Evolutionary conservation across 2,888 invertebrate species (phyloP).

Genomic region (Pristionchus entomophagus): DNA sequence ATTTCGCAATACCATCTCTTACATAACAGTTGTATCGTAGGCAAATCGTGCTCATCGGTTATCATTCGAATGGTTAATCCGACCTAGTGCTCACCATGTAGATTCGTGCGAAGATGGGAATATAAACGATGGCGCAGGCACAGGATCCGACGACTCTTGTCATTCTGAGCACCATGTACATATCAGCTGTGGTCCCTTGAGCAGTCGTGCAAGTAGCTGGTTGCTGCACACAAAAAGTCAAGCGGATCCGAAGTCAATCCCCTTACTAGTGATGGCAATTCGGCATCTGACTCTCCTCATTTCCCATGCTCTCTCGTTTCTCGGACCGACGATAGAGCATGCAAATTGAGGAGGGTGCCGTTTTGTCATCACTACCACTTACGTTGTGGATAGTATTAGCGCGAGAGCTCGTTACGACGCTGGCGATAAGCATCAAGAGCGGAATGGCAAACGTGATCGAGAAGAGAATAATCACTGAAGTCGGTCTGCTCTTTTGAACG

Average conservation of each 20-base stretch:
- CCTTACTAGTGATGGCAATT: no score
- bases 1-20: no score
- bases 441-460: slow-evolving; percentile 19
- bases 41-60: no score
- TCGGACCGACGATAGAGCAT: no score
- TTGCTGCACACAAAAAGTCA: not conserved
- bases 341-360: no score
- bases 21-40: no score
- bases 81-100: not conserved
- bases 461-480: slow-evolving; percentile 41
- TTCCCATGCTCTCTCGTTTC: no score
- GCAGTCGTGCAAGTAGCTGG: slow-evolving; percentile 34
- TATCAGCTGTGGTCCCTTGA: slow-evolving; percentile 25
- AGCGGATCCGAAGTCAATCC: not conserved
- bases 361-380: no score
- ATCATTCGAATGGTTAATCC: no score
- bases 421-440: slow-evolving; percentile 22
- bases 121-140: slow-evolving; percentile 18
- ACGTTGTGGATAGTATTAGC: slow-evolving; percentile 16
- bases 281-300: no score
- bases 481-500: not conserved
- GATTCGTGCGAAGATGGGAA: slow-evolving; percentile 14
- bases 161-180: slow-evolving; percentile 33
- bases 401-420: slow-evolving; percentile 11
- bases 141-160: slow-evolving; percentile 19